These are phyloP conservation scores for Sceloporus tristichus DNA, from an alignment of 2,113 vertebrate genomes.

Conservation along the genomic window DNA sequence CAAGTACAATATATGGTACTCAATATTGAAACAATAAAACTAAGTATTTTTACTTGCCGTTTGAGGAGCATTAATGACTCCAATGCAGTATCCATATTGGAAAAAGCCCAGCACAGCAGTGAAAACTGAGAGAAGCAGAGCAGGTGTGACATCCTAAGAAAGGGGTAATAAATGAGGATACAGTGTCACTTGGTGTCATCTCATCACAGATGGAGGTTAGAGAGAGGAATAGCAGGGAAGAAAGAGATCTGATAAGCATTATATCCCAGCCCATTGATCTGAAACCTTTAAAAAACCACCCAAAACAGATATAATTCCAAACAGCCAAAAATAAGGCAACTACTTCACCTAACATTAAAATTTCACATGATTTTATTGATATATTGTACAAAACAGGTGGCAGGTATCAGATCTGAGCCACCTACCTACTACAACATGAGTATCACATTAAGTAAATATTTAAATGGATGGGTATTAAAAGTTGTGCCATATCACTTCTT, in stretches of 20 bases:
- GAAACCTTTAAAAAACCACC: background rate
- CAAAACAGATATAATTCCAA: background rate
- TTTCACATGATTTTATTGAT: background rate
- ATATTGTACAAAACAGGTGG: background rate
- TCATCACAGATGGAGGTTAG: background rate
- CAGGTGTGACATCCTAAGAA: constrained; percentile 84
- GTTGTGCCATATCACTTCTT: background rate
- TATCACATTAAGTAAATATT: background rate
- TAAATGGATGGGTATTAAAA: background rate
- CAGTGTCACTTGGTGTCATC: background rate
- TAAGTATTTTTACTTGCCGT: constrained; percentile 78
- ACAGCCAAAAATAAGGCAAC: background rate
- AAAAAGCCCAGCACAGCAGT: constrained; percentile 89
- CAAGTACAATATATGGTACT: background rate
- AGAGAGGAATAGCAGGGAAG: background rate
- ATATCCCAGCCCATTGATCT: background rate
- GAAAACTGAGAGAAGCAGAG: constrained; percentile 87
- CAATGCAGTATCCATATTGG: constrained; percentile 93
- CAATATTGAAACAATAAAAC: background rate
- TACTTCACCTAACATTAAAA: background rate
- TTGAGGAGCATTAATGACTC: constrained; percentile 96
- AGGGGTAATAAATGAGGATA: constrained; percentile 44
- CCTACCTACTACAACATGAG: background rate
- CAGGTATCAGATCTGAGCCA: background rate
- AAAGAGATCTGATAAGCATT: background rate